phyloP scores from a whole-genome alignment of 2,888 invertebrate genomes.

The Syritta pipiens region DNA sequence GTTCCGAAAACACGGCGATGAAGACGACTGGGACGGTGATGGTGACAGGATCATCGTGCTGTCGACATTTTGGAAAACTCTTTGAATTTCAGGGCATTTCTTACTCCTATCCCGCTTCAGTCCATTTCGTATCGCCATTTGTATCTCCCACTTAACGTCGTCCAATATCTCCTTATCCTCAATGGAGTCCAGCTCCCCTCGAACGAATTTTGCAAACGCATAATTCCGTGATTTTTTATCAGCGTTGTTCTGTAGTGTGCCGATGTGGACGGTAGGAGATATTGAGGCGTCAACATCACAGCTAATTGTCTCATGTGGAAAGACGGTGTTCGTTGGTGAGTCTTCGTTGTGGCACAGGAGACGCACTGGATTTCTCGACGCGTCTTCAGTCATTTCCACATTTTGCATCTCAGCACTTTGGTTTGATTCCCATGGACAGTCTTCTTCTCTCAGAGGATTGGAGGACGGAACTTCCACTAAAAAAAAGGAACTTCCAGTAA shows the following conservation, averaged over 20 bases:
- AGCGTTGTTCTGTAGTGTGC: background rate
- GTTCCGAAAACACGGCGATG: background rate
- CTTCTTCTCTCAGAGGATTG: no score
- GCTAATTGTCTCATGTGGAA: background rate
- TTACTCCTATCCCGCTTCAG: constrained; percentile 6
- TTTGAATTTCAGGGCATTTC: no score
- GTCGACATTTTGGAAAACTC: background rate
- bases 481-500: no score
- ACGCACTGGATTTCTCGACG: no score
- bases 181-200: constrained; percentile 16
- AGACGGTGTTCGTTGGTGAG: no score
- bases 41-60: background rate
- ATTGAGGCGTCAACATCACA: background rate
- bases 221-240: background rate
- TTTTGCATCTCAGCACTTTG: no score
- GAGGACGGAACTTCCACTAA: no score
- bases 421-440: no score
- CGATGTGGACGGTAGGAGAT: background rate
- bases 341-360: no score
- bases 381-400: no score
- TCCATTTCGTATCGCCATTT: constrained; percentile 15
- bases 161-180: constrained; percentile 10
- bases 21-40: constrained; percentile 5
- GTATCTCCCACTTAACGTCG: constrained; percentile 25
- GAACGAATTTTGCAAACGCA: constrained; percentile 8